Conservation (phyloP, 2,888 invertebrate genomes). For the Theretra japonica region DNA sequence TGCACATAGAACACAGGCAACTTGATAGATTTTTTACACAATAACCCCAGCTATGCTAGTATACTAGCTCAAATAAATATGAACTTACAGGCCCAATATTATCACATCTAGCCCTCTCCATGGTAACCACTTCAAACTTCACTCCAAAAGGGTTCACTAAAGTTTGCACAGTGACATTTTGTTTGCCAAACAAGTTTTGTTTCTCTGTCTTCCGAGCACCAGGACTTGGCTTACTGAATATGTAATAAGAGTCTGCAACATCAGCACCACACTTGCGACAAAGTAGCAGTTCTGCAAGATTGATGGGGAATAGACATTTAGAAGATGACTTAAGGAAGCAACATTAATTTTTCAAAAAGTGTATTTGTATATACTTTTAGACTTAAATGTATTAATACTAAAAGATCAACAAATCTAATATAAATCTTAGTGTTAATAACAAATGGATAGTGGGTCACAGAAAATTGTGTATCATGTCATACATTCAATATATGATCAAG, state of each 20-base stretch:
- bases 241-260: slow-evolving; percentile 81
- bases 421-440: too few relatives aligned
- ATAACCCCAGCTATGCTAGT: too few relatives aligned
- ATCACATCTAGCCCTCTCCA: slow-evolving; percentile 83
- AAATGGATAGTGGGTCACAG: too few relatives aligned
- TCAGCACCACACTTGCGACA: slow-evolving; percentile 86
- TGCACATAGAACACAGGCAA: too few relatives aligned
- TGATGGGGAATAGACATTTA: slow-evolving; percentile 19
- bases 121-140: slow-evolving; percentile 80
- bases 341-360: too few relatives aligned
- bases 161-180: slow-evolving; percentile 83
- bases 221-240: slow-evolving; percentile 81
- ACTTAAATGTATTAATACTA: too few relatives aligned
- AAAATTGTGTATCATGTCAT: too few relatives aligned
- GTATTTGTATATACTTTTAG: too few relatives aligned
- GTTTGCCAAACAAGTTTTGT: slow-evolving; percentile 81
- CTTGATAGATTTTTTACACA: too few relatives aligned
- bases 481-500: too few relatives aligned
- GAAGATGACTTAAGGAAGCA: too few relatives aligned
- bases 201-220: slow-evolving; percentile 74
- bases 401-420: too few relatives aligned
- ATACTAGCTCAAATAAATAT: not conserved
- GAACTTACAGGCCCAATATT: slow-evolving; percentile 78
- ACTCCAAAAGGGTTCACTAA: slow-evolving; percentile 84
- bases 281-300: slow-evolving; percentile 79